A percentile compares a stretch with the other conserved stretches of the same genome.
These are phyloP conservation scores for Lathamus discolor DNA, from an alignment of 2,113 vertebrate genomes.

Conservation along the genomic window DNA sequence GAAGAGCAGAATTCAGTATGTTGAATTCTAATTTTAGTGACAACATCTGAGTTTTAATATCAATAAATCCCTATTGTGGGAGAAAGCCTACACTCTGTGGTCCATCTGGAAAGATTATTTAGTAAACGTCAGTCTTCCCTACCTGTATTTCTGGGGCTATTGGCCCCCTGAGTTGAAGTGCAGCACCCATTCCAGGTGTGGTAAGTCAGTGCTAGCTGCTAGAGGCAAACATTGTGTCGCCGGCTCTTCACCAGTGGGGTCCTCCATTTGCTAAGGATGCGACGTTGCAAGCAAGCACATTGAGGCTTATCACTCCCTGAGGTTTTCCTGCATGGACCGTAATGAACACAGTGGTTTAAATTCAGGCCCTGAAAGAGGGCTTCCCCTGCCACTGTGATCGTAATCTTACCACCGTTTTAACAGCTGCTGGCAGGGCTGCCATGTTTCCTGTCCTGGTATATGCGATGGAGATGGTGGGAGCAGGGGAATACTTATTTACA, in stretches of 20 bases:
- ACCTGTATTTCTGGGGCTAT: not conserved
- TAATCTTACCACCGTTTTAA: not conserved
- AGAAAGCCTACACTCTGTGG: not conserved
- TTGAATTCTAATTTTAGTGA: not conserved
- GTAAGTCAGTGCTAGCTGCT: not conserved
- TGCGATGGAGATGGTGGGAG: accelerated
- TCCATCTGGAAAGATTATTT: not conserved
- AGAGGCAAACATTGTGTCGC: accelerated
- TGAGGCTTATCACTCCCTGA: accelerated
- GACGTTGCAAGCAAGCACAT: accelerated
- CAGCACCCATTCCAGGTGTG: not conserved
- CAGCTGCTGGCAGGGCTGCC: not conserved
- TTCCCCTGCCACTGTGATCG: not conserved
- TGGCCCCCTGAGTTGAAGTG: not conserved
- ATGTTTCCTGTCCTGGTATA: accelerated
- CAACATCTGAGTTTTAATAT: not conserved
- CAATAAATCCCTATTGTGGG: not conserved
- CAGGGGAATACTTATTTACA: not conserved
- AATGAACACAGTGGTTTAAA: not conserved
- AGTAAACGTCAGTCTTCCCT: not conserved
- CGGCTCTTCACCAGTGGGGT: not conserved
- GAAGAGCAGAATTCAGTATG: not conserved
- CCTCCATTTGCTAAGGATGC: not conserved
- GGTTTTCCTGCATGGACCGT: not conserved
- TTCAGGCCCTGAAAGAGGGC: not conserved